Conservation (phyloP, 2,113 vertebrate genomes). For the Seriola dumerili region DNA sequence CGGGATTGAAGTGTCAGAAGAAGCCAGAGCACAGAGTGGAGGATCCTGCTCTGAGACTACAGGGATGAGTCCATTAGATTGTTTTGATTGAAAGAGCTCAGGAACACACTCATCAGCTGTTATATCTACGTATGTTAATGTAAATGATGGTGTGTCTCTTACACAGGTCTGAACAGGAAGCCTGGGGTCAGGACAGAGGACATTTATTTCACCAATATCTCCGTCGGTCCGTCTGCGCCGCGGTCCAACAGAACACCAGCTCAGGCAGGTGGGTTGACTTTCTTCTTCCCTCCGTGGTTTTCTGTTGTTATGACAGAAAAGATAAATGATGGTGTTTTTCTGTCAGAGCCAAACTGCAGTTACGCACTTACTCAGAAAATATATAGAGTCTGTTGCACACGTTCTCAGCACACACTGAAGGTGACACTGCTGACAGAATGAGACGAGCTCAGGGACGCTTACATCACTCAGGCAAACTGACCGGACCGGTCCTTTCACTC, state of each 20-base stretch:
- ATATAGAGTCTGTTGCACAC: background rate
- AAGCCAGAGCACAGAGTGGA: too few species aligned
- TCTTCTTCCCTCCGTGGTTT: background rate
- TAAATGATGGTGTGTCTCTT: background rate
- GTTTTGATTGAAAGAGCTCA: too few species aligned
- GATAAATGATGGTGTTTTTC: slow-evolving; percentile 45
- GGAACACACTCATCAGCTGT: too few species aligned
- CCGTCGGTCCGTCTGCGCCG: background rate
- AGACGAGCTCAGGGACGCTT: background rate
- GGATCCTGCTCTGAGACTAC: too few species aligned
- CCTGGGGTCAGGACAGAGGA: slow-evolving; percentile 1
- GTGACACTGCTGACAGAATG: slow-evolving; percentile 3
- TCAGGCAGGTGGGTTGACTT: slow-evolving; percentile 16
- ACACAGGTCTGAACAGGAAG: background rate
- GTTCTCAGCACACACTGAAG: background rate
- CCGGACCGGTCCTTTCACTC: too few species aligned
- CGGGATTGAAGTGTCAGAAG: too few species aligned
- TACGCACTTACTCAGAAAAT: background rate
- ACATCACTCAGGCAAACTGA: background rate
- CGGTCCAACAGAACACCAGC: slow-evolving; percentile 2
- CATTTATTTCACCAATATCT: background rate
- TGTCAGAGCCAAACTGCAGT: slow-evolving; percentile 18
- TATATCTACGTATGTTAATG: too few species aligned
- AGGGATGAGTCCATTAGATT: too few species aligned
- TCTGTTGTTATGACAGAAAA: slow-evolving; percentile 41